A percentile compares a stretch with the other conserved stretches of the same genome.
These are phyloP conservation scores for Chalcosyrphus nemorum DNA, from an alignment of 2,888 invertebrate genomes.

Conservation along the genomic window DNA sequence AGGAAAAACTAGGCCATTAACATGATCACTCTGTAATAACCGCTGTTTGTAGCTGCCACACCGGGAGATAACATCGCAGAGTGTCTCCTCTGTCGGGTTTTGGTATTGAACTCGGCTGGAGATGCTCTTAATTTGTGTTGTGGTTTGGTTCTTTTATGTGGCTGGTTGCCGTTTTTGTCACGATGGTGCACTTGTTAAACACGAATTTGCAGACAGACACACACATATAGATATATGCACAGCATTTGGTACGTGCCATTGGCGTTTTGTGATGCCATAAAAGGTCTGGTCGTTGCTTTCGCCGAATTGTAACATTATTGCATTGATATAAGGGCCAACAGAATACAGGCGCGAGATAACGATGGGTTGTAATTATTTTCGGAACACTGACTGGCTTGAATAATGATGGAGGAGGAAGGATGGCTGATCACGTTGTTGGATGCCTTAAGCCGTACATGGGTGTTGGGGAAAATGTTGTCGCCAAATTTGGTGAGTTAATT, in stretches of 20 bases:
- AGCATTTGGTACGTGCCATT: constrained; percentile 60
- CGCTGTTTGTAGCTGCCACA: constrained; percentile 49
- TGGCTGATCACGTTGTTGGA: neutral
- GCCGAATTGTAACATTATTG: constrained; percentile 45
- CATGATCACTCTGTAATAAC: constrained; percentile 65
- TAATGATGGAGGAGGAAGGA: constrained; percentile 10
- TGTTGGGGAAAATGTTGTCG: constrained; percentile 54
- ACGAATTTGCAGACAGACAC: constrained; percentile 54
- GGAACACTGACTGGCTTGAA: constrained; percentile 37
- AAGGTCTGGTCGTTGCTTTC: constrained; percentile 63
- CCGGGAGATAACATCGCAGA: constrained; percentile 47
- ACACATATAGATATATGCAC: neutral
- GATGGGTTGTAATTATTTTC: constrained; percentile 35
- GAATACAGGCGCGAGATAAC: neutral
- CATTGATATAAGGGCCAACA: constrained; percentile 28
- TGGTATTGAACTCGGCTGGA: constrained; percentile 40
- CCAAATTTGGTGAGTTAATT: constrained; percentile 61
- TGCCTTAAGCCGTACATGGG: constrained; percentile 50
- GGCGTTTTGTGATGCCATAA: constrained; percentile 54
- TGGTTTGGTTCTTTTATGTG: constrained; percentile 42
- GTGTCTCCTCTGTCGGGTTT: constrained; percentile 29
- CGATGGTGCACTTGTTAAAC: constrained; percentile 72
- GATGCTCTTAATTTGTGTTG: constrained; percentile 71
- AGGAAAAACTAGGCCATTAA: constrained; percentile 64
- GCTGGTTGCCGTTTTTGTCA: constrained; percentile 62